These are phyloP conservation scores for Pseudococcus jackbeardsleyi DNA, from an alignment of 2,888 invertebrate genomes.

Conservation along the genomic window DNA sequence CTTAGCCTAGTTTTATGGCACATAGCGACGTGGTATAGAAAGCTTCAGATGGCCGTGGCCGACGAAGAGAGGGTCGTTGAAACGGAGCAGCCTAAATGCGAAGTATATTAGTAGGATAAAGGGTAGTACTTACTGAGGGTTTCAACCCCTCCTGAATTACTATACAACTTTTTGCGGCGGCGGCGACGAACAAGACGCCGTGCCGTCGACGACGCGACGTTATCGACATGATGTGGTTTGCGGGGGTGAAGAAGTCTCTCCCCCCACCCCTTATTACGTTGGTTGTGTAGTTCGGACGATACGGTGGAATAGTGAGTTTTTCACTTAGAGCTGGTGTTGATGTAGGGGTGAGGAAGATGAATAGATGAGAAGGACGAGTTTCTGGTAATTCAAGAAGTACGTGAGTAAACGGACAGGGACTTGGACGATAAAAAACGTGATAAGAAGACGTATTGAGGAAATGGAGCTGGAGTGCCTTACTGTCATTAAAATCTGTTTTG, in stretches of 20 bases:
- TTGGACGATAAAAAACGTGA: too few relatives aligned
- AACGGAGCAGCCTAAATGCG: conserved; percentile 16
- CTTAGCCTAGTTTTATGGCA: not conserved
- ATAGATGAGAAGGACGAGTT: too few relatives aligned
- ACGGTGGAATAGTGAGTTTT: too few relatives aligned
- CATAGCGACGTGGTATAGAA: not conserved
- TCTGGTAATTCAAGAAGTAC: too few relatives aligned
- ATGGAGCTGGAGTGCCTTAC: too few relatives aligned
- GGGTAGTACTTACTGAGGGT: conserved; percentile 5
- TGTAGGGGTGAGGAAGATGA: too few relatives aligned
- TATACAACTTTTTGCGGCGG: not conserved
- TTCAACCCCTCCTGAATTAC: not conserved
- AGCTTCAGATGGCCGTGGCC: not conserved
- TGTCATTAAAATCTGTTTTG: too few relatives aligned
- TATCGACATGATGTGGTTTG: not conserved
- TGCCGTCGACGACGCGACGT: conserved; percentile 3
- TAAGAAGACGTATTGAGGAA: too few relatives aligned
- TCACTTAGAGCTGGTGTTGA: too few relatives aligned
- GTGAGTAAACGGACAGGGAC: too few relatives aligned
- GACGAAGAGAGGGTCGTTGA: not conserved
- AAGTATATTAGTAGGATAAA: conserved; percentile 33
- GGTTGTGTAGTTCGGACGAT: too few relatives aligned
- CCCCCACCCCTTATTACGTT: too few relatives aligned
- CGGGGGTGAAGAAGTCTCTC: not conserved
- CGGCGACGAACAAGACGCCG: not conserved